phyloP scores from a whole-genome alignment of 1,140 invertebrate species.

The Tetramorium parvispinum region DNA sequence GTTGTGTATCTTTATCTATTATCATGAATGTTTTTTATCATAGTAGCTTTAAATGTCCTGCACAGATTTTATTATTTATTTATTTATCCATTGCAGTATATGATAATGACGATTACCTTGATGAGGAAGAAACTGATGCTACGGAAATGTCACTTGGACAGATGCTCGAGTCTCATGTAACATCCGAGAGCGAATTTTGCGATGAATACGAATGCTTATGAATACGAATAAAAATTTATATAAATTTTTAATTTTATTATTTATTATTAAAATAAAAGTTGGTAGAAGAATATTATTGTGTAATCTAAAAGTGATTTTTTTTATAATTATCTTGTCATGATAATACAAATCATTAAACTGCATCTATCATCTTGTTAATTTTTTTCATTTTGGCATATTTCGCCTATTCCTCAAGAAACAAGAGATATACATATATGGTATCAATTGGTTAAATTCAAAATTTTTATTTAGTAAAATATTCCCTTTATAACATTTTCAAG shows the following conservation, averaged over 20 bases:
- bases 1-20: conserved; percentile 39
- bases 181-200: conserved; percentile 76
- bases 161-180: conserved; percentile 82
- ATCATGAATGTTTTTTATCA: neutral
- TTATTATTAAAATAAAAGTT: neutral
- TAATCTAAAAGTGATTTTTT: neutral
- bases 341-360: neutral
- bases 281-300: neutral
- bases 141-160: conserved; percentile 85
- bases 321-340: neutral
- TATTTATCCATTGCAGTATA: conserved; percentile 67
- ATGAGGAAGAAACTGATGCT: conserved; percentile 82
- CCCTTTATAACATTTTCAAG: too few relatives aligned
- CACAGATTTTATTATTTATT: neutral
- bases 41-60: neutral
- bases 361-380: neutral
- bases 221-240: conserved; percentile 75
- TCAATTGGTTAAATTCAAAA: too few relatives aligned
- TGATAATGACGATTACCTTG: conserved; percentile 83
- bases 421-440: too few relatives aligned
- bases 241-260: neutral
- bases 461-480: too few relatives aligned
- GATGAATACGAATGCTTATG: conserved; percentile 81
- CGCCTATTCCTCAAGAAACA: too few relatives aligned
- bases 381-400: neutral